phyloP scores from a whole-genome alignment of 2,888 invertebrate genomes.

The Clostera curtula region DNA sequence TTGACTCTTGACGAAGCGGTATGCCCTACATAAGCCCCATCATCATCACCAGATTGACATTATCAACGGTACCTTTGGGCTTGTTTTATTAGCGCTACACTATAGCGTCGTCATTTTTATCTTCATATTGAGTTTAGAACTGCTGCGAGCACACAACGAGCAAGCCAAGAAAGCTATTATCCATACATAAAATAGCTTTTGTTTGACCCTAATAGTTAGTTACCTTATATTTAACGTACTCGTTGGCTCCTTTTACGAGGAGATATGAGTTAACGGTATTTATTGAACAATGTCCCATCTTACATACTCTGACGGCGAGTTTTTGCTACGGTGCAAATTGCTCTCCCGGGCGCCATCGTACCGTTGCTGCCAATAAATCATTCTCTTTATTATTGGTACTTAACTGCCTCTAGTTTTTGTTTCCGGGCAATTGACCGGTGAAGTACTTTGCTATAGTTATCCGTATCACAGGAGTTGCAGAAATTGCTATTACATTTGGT shows the following conservation, averaged over 20 bases:
- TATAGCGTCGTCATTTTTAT: too few relatives aligned
- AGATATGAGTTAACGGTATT: slow-evolving; percentile 19
- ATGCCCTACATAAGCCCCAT: slow-evolving; percentile 16
- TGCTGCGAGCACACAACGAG: too few relatives aligned
- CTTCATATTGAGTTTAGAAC: too few relatives aligned
- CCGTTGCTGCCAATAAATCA: slow-evolving; percentile 46
- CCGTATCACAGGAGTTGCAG: too few relatives aligned
- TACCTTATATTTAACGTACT: too few relatives aligned
- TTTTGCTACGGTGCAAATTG: slow-evolving; percentile 48
- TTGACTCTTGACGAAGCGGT: slow-evolving; percentile 8
- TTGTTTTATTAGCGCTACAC: too few relatives aligned
- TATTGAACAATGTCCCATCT: slow-evolving; percentile 20
- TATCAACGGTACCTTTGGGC: too few relatives aligned
- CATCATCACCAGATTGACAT: slow-evolving; percentile 15
- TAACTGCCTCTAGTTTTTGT: slow-evolving; percentile 9
- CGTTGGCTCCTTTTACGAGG: slow-evolving; percentile 7
- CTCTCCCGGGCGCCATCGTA: slow-evolving; percentile 41
- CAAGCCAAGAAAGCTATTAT: too few relatives aligned
- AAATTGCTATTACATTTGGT: too few relatives aligned
- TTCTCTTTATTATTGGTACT: slow-evolving; percentile 32
- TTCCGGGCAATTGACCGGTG: slow-evolving; percentile 9
- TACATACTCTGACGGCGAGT: slow-evolving; percentile 26
- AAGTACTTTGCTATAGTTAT: slow-evolving; percentile 4
- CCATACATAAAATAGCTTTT: too few relatives aligned
- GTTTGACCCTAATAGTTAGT: too few relatives aligned